Conservation (phyloP, 2,113 vertebrate species). For the Melanerpes aurifrons region DNA sequence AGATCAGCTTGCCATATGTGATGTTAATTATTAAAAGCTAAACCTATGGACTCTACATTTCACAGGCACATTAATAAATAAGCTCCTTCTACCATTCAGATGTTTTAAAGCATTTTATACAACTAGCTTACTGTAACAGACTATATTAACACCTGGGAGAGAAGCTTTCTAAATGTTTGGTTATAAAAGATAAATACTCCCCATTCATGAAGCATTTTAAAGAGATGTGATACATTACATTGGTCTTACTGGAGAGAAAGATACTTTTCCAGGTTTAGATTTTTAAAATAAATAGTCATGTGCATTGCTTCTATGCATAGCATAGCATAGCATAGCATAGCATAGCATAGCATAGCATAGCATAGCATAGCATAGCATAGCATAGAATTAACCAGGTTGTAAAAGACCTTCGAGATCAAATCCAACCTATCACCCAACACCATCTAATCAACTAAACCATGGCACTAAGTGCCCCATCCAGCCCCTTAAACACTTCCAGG, state of each 20-base stretch:
- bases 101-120: neutral
- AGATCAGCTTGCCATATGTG: neutral
- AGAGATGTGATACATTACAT: neutral
- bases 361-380: too few relatives aligned
- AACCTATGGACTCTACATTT: neutral
- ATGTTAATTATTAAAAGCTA: neutral
- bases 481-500: too few relatives aligned
- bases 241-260: neutral
- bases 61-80: neutral
- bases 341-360: too few relatives aligned
- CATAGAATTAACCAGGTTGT: too few relatives aligned
- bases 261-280: neutral
- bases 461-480: too few relatives aligned
- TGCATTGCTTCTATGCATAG: neutral
- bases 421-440: too few relatives aligned
- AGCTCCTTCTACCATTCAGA: neutral
- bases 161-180: neutral
- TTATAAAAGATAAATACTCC: slow-evolving; percentile 32
- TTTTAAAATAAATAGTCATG: neutral
- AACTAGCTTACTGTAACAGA: neutral
- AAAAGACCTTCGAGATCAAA: too few relatives aligned
- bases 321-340: too few relatives aligned
- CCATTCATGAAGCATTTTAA: neutral
- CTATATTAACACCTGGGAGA: neutral
- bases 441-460: too few relatives aligned